Evolutionary conservation across 2,113 vertebrate genomes (phyloP).

Genomic region (Lepidothrix coronata): DNA sequence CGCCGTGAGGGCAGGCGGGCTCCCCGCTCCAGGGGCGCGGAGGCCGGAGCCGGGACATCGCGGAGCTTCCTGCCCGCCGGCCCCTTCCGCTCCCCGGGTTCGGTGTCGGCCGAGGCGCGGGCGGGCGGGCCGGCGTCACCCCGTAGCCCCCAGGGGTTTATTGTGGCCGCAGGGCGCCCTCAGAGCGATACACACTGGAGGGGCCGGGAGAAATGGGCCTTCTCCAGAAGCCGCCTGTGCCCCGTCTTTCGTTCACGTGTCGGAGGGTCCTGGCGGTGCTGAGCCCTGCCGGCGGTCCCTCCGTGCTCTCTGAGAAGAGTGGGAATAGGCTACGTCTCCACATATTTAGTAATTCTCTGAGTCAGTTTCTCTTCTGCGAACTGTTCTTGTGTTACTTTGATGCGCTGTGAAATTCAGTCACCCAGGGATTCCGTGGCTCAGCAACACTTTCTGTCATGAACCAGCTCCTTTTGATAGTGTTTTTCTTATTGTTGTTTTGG

Average conservation of each 20-base stretch:
- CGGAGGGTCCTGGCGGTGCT: fast-evolving
- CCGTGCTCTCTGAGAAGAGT: fast-evolving
- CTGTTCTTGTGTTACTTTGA: fast-evolving
- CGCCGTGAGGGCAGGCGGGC: background rate
- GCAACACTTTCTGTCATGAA: background rate
- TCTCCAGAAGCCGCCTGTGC: fast-evolving
- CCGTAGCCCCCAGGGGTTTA: fast-evolving
- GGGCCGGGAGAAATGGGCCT: fast-evolving
- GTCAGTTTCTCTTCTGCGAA: background rate
- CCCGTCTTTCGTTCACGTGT: fast-evolving
- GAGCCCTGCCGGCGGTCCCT: fast-evolving
- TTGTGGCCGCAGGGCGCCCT: too few species aligned
- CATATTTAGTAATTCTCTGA: background rate
- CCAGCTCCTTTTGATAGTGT: background rate
- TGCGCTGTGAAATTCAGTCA: fast-evolving
- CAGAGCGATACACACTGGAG: fast-evolving
- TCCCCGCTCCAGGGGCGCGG: background rate
- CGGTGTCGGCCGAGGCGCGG: fast-evolving
- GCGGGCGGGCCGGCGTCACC: background rate
- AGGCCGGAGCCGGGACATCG: background rate
- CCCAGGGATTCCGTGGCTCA: background rate
- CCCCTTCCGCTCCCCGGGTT: too few species aligned
- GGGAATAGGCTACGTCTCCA: too few species aligned
- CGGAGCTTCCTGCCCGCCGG: background rate
- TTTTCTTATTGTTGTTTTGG: background rate